Conservation (phyloP, 2,113 vertebrate genomes). For the Myiopsitta monachus region DNA sequence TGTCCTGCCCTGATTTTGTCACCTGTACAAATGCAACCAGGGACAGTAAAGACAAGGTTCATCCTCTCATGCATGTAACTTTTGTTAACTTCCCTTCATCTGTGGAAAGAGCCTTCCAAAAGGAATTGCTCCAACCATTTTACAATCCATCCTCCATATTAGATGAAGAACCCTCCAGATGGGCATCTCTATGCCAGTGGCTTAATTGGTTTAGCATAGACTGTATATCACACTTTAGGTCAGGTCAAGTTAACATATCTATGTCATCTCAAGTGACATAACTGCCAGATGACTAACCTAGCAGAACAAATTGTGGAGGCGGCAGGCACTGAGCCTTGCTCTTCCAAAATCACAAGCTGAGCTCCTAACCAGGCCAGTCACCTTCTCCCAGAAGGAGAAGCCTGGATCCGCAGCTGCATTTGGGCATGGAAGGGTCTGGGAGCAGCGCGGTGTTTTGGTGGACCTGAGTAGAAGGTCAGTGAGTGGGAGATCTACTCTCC, state of each 20-base stretch:
- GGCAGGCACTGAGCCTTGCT: background rate
- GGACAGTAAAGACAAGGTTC: background rate
- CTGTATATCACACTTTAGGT: background rate
- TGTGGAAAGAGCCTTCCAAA: background rate
- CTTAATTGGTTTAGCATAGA: fast-evolving
- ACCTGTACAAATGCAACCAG: background rate
- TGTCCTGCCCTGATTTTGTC: background rate
- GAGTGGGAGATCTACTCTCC: background rate
- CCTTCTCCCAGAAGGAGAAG: background rate
- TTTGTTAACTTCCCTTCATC: background rate
- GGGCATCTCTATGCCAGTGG: background rate
- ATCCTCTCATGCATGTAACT: fast-evolving
- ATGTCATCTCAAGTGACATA: background rate
- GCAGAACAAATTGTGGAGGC: background rate
- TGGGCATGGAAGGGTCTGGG: background rate
- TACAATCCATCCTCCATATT: background rate
- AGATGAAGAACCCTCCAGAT: background rate
- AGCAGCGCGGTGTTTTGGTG: background rate
- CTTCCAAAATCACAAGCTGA: background rate
- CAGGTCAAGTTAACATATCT: background rate
- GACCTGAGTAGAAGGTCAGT: background rate
- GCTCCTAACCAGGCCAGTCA: background rate
- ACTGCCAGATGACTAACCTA: background rate
- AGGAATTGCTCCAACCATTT: background rate
- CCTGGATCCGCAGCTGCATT: background rate